Evolutionary conservation across 2,888 invertebrate species (phyloP).

Genomic region (Dynastes hyllus): DNA sequence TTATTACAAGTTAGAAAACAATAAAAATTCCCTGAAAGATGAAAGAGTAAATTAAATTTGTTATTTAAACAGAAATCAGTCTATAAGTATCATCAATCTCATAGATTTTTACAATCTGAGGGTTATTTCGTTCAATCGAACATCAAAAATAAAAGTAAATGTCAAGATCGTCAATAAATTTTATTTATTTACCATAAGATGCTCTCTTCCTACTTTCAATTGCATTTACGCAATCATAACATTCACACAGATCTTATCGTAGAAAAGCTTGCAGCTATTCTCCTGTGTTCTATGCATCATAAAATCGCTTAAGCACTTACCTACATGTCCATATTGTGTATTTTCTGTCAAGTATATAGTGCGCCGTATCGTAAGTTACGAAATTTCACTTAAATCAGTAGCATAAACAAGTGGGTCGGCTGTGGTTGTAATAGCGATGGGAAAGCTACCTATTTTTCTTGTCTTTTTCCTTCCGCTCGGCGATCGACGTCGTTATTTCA

Average conservation of each 20-base stretch:
- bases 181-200: background rate
- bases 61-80: no score
- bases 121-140: no score
- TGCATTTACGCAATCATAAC: background rate
- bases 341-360: background rate
- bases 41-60: no score
- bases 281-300: background rate
- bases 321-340: background rate
- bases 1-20: no score
- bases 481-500: slow-evolving; percentile 18
- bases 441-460: slow-evolving; percentile 40
- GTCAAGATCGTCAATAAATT: no score
- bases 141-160: no score
- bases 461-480: slow-evolving; percentile 4
- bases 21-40: no score
- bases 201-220: background rate
- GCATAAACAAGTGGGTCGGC: slow-evolving; percentile 18
- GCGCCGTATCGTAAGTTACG: slow-evolving; percentile 1
- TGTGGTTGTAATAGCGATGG: slow-evolving; percentile 6
- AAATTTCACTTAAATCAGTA: slow-evolving; percentile 38
- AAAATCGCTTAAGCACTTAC: background rate
- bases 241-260: no score
- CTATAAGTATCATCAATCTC: no score
- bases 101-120: no score
- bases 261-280: background rate